Percentiles rank a stretch among this genome's conserved stretches.
Conservation (phyloP, 2,888 invertebrate species). For the Mylabris sibirica region DNA sequence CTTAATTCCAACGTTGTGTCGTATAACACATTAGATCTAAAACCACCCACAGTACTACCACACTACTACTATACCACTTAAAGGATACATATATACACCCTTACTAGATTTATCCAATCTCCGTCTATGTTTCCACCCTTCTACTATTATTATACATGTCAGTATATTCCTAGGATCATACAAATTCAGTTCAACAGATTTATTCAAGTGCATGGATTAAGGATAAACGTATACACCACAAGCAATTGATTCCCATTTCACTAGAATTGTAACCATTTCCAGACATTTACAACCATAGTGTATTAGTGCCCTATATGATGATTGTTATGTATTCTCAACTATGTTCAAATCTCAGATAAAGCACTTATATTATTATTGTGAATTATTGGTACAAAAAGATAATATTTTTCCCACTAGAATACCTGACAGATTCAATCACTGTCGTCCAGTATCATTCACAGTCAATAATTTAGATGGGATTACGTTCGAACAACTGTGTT, state of each 20-base stretch:
- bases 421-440: neutral
- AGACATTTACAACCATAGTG: neutral
- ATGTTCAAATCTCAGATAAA: neutral
- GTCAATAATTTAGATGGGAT: slow-evolving; percentile 24
- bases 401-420: neutral
- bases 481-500: slow-evolving; percentile 16
- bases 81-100: slow-evolving; percentile 22
- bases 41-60: slow-evolving; percentile 27
- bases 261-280: neutral
- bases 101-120: slow-evolving; percentile 20
- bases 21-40: slow-evolving; percentile 17
- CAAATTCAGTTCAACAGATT: neutral
- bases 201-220: neutral
- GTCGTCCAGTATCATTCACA: neutral
- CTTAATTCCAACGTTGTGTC: slow-evolving; percentile 24
- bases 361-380: too few species aligned
- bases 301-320: neutral
- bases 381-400: neutral
- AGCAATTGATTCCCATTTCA: slow-evolving; percentile 5
- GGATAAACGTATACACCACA: slow-evolving; percentile 1
- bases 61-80: slow-evolving; percentile 26
- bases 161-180: neutral
- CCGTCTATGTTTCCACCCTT: neutral
- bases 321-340: neutral
- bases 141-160: neutral